Percentiles rank a stretch among this genome's conserved stretches.
Evolutionary conservation across 2,888 invertebrate species (phyloP).

Genomic region (Drosophila mulleri): DNA sequence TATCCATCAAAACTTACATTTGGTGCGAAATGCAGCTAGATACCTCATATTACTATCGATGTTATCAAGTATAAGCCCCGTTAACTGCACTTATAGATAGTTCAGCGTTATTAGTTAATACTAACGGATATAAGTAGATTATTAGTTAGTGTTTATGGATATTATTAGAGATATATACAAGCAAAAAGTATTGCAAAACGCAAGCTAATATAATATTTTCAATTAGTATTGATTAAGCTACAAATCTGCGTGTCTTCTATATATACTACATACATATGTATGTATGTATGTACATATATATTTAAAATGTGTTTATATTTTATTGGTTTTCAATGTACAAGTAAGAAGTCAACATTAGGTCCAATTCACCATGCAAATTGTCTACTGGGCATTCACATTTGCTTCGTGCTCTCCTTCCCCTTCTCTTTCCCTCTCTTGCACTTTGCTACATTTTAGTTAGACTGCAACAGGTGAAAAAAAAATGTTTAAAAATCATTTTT

Average conservation of each 20-base stretch:
- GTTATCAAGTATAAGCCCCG: slow-evolving; percentile 23
- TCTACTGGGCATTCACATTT: slow-evolving; percentile 14
- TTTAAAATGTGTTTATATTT: background rate
- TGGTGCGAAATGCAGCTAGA: slow-evolving; percentile 27
- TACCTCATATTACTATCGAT: slow-evolving; percentile 35
- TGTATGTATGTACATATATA: too few species aligned
- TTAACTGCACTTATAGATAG: slow-evolving; percentile 21
- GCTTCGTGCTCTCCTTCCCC: background rate
- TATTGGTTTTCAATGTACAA: background rate
- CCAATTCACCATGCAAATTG: slow-evolving; percentile 14
- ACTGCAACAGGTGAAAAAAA: slow-evolving; percentile 44
- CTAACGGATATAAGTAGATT: background rate
- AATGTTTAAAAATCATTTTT: slow-evolving; percentile 9
- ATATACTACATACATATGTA: too few species aligned
- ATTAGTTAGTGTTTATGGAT: slow-evolving; percentile 1
- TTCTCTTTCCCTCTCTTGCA: background rate
- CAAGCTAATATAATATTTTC: background rate
- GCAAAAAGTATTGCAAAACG: too few species aligned
- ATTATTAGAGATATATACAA: background rate
- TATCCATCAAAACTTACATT: too few species aligned
- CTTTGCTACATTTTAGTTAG: slow-evolving; percentile 12
- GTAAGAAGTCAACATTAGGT: too few species aligned
- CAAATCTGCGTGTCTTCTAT: background rate
- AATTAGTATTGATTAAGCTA: background rate
- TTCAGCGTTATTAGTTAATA: slow-evolving; percentile 3